Percentiles rank a stretch among this genome's conserved stretches.
Conservation (phyloP, 2,888 invertebrate species). For the Cephus pulcher region DNA sequence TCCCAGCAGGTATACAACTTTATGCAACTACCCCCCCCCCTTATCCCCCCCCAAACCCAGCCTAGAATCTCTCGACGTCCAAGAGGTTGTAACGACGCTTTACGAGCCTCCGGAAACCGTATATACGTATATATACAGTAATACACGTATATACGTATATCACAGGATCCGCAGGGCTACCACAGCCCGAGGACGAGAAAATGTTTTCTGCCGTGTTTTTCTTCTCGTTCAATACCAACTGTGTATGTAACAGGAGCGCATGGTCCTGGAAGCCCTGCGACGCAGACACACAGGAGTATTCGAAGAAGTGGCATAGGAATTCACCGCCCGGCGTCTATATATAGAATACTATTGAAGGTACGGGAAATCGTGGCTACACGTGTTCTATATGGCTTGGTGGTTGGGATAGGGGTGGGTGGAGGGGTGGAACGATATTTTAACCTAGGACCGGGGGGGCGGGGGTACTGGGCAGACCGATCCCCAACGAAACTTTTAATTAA, state of each 20-base stretch:
- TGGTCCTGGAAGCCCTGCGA: background rate
- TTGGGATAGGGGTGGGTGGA: too few relatives aligned
- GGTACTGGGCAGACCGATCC: background rate
- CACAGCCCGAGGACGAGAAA: background rate
- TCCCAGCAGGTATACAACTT: background rate
- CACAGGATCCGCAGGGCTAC: background rate
- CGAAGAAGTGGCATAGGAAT: background rate
- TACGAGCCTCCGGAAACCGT: background rate
- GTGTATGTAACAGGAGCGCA: background rate
- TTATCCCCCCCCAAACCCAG: too few relatives aligned
- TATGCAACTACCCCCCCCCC: background rate
- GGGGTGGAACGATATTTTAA: background rate
- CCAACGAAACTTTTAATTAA: slow-evolving; percentile 35
- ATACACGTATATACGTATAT: background rate
- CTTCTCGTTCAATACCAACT: slow-evolving; percentile 4
- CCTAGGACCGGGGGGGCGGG: too few relatives aligned
- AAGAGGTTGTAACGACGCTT: background rate
- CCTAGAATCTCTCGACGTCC: background rate
- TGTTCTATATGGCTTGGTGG: background rate
- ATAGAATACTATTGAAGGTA: background rate
- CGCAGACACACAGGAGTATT: background rate
- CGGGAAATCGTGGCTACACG: background rate
- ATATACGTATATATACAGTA: background rate
- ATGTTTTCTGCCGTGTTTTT: slow-evolving; percentile 1
- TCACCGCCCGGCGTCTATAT: background rate